Percentiles rank a stretch among this genome's conserved stretches.
phyloP scores from a whole-genome alignment of 2,113 vertebrate species.

The Anguilla rostrata region DNA sequence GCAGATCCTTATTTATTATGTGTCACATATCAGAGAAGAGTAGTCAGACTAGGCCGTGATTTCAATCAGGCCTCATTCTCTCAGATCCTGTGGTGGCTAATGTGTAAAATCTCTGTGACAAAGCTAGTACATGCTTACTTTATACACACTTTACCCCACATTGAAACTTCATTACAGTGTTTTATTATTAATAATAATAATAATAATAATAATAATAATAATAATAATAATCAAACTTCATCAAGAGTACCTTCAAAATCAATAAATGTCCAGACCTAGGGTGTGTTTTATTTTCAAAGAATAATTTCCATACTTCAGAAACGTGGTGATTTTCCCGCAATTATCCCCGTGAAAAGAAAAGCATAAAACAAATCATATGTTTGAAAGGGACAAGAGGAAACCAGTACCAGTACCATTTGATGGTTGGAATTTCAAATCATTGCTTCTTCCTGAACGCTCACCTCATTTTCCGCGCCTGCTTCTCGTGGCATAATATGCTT shows the following conservation, averaged over 20 bases:
- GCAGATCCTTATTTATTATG: constrained; percentile 48
- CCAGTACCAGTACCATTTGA: constrained; percentile 52
- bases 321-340: neutral
- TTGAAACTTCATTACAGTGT: neutral
- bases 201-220: constrained; percentile 16
- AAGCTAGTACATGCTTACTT: constrained; percentile 15
- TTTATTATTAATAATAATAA: neutral
- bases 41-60: constrained; percentile 35
- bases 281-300: neutral
- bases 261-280: neutral
- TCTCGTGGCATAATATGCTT: constrained; percentile 89
- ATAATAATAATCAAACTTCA: neutral
- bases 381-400: constrained; percentile 26
- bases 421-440: constrained; percentile 88
- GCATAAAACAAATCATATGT: constrained; percentile 30
- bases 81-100: constrained; percentile 38
- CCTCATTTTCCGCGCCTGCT: constrained; percentile 84
- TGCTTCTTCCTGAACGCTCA: constrained; percentile 86
- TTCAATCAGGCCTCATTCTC: constrained; percentile 48
- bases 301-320: neutral
- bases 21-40: constrained; percentile 32
- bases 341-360: constrained; percentile 3
- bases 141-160: constrained; percentile 7
- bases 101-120: constrained; percentile 23
- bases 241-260: neutral